Evolutionary conservation across 92 coral and sea anemone species (phyloP).

Genomic region (Epizoanthus stellaris): DNA sequence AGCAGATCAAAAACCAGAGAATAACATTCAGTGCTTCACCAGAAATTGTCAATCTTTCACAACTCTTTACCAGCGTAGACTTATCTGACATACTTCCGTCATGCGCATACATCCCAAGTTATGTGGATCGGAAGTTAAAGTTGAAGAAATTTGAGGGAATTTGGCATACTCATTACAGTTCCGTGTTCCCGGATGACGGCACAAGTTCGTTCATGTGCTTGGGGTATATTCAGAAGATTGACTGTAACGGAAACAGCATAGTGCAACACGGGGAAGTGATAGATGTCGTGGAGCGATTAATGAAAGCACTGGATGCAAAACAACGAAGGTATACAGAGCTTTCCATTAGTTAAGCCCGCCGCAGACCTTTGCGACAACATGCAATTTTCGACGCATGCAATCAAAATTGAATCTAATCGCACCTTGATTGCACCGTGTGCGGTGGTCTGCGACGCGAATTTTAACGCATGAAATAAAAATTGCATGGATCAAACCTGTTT

Average conservation of each 20-base stretch:
- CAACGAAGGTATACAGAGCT: slow-evolving; percentile 39
- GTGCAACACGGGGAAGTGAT: slow-evolving; percentile 58
- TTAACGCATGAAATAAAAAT: too few relatives aligned
- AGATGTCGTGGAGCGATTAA: slow-evolving; percentile 43
- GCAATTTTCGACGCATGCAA: too few relatives aligned
- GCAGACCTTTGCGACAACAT: too few relatives aligned
- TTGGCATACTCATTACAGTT: slow-evolving; percentile 73
- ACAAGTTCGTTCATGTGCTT: slow-evolving; percentile 67
- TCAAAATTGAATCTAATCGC: too few relatives aligned
- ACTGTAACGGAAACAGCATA: slow-evolving; percentile 74
- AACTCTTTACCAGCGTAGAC: slow-evolving; percentile 19
- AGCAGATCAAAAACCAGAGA: not conserved
- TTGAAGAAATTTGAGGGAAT: slow-evolving; percentile 73
- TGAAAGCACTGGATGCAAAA: slow-evolving; percentile 34
- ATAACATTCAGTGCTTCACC: not conserved
- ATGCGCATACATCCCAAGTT: slow-evolving; percentile 62
- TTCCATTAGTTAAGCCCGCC: not conserved
- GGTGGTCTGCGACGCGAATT: too few relatives aligned
- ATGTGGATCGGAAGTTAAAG: slow-evolving; percentile 20
- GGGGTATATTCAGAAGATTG: slow-evolving; percentile 61
- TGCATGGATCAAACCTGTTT: too few relatives aligned
- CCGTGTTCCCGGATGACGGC: slow-evolving; percentile 80
- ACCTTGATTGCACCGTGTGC: too few relatives aligned
- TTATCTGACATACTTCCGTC: slow-evolving; percentile 49
- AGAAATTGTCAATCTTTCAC: not conserved